Percentiles rank a stretch among this genome's conserved stretches.
These are phyloP conservation scores for Pogonomyrmex barbatus DNA, from an alignment of 1,140 invertebrate genomes.

Conservation along the genomic window DNA sequence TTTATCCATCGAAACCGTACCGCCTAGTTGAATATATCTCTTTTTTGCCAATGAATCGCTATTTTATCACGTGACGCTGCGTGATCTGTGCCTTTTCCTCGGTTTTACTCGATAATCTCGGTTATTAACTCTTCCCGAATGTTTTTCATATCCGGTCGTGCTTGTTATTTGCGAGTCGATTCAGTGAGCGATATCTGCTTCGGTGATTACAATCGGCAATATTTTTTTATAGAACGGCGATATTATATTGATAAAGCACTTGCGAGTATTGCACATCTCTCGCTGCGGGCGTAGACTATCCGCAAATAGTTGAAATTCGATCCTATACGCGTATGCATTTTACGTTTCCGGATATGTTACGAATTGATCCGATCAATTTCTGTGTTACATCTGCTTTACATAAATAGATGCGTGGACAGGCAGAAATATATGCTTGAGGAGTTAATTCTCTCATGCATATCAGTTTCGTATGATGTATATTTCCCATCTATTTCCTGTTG, in stretches of 20 bases:
- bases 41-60: not conserved
- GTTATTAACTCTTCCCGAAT: conserved; percentile 36
- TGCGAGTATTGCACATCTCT: conserved; percentile 35
- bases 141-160: conserved; percentile 37
- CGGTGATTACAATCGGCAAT: conserved; percentile 49
- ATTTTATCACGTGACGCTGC: conserved; percentile 24
- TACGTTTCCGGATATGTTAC: conserved; percentile 33
- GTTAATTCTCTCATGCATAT: conserved; percentile 32
- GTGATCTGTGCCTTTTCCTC: conserved; percentile 35
- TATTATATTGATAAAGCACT: conserved; percentile 51
- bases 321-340: not conserved
- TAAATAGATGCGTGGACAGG: conserved; percentile 27
- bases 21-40: not conserved
- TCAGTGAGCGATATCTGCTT: not conserved
- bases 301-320: conserved; percentile 52
- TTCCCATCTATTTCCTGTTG: conserved; percentile 1
- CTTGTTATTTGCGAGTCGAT: conserved; percentile 25
- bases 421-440: conserved; percentile 21
- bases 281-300: conserved; percentile 26
- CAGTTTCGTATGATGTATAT: not conserved
- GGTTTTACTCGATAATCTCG: conserved; percentile 1
- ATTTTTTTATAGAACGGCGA: conserved; percentile 28
- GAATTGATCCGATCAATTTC: conserved; percentile 40
- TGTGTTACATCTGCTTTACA: conserved; percentile 48
- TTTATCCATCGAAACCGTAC: conserved; percentile 19